These are phyloP conservation scores for Donacobius atricapilla DNA, from an alignment of 2,113 vertebrate genomes.

Conservation along the genomic window DNA sequence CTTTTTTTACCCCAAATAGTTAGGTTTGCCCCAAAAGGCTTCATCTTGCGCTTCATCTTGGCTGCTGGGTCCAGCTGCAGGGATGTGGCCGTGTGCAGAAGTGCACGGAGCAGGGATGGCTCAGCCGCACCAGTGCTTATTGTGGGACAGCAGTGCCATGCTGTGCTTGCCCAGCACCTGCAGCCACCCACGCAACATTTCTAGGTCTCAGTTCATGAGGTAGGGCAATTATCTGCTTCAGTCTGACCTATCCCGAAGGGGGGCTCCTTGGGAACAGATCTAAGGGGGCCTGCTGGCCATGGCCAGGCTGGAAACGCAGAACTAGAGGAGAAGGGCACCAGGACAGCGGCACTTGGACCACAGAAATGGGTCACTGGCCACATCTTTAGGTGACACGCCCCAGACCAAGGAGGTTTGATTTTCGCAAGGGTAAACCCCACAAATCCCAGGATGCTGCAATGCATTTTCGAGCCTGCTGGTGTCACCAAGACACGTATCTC, in stretches of 20 bases:
- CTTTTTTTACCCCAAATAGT: not conserved
- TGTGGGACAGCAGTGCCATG: accelerated
- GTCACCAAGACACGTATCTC: not conserved
- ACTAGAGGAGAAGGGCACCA: not conserved
- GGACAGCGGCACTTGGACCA: not conserved
- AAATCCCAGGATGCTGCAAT: not conserved
- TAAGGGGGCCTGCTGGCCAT: not conserved
- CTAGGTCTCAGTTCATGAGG: not conserved
- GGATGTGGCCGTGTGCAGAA: not conserved
- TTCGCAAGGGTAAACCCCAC: not conserved
- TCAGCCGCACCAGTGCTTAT: not conserved
- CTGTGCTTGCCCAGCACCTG: not conserved
- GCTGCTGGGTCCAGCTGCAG: not conserved
- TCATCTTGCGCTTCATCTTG: not conserved
- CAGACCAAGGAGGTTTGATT: not conserved
- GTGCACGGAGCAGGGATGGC: accelerated
- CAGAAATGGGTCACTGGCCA: not conserved
- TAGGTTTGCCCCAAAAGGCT: not conserved
- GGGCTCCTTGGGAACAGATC: not conserved
- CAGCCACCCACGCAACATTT: not conserved
- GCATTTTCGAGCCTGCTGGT: not conserved
- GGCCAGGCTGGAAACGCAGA: not conserved
- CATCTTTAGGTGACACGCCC: accelerated
- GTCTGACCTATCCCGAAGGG: accelerated
- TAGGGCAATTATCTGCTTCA: accelerated